Evolutionary conservation across 2,888 invertebrate species (phyloP).

Genomic region (Brachynemurus nebulosus): DNA sequence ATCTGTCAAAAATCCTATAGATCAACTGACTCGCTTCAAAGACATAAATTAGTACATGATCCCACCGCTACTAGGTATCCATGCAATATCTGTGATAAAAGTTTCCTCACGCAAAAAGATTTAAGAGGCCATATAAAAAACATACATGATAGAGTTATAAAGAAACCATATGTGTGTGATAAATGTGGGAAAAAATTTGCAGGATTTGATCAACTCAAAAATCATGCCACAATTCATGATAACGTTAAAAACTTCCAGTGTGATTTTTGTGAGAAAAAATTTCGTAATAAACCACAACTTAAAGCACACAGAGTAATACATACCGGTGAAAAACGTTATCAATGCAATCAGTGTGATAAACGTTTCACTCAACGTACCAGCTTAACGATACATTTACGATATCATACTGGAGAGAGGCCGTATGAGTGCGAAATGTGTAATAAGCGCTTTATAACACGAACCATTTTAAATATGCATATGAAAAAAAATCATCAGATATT

Average conservation of each 20-base stretch:
- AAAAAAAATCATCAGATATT: conserved; percentile 34
- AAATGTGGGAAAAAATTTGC: neutral
- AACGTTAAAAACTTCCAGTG: neutral
- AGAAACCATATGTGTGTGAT: too few relatives aligned
- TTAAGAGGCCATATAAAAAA: conserved; percentile 22
- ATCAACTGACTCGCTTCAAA: neutral
- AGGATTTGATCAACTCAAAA: neutral
- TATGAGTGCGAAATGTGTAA: conserved; percentile 36
- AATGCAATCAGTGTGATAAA: neutral
- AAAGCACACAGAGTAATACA: neutral
- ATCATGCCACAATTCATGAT: neutral
- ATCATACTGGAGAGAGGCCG: conserved; percentile 37
- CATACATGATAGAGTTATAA: conserved; percentile 19
- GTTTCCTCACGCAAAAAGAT: conserved; percentile 20
- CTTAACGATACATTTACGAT: conserved; percentile 33
- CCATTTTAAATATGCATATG: neutral
- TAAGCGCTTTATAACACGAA: conserved; percentile 33
- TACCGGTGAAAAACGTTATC: conserved; percentile 21
- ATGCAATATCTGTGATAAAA: conserved; percentile 20
- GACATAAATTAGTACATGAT: conserved; percentile 7
- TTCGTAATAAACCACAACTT: conserved; percentile 1
- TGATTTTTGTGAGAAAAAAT: neutral
- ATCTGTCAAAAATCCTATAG: conserved; percentile 9
- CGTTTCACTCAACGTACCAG: conserved; percentile 33
- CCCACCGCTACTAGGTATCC: conserved; percentile 1